Evolutionary conservation across 1,140 invertebrate species (phyloP), one percentile per base, ranked within the genome.

Genomic region (Tachypleus tridentatus): DNA sequence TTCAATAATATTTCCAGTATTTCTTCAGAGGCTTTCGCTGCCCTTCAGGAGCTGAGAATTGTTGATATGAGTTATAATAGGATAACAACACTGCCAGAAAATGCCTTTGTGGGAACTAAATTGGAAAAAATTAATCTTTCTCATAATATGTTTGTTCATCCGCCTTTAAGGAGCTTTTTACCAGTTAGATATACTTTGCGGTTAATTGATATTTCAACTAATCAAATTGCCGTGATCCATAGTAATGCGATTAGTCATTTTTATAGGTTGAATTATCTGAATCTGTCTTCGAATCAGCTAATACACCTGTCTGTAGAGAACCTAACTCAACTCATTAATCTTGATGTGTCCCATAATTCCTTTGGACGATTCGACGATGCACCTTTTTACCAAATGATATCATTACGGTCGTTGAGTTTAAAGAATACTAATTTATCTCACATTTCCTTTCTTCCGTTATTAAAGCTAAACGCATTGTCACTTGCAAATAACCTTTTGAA

Each of bases 41-140:
- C 85, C 10, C 72, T 91, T 10, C 79, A 82, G 58, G 83, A 82
- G 52, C 74, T 93, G 8, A 89, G 92, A 75, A 82, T 87, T 63
- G 73, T 94, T 9, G 88, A 94, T 74, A 74, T 94, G 1, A 88
- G 86, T 59, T 81, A 83, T 68, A 94, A 94, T 76, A 76, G 81
- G 5, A 82, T 94, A 48, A 82, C 83, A 52, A 85, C 87, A 70
- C 76, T 94, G 63, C 85, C 88, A 29, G 83, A 64, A 51, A 64
- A 69, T 49, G 62, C 64, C 4, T 72, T 72, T 57, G 49, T 63
- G 4, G 63, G 58, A 3, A 68, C 69, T 1, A 65, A 52, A 48
- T 51, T 72, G 4, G 67, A 69, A 57, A 58, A 64, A 60, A 29
- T 70, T 5, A 67, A 66, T 49, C 51, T 71, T 11, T 65, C 70